These are phyloP conservation scores for Zaprionus capensis DNA, from an alignment of 1,140 invertebrate species.

Conservation along the genomic window DNA sequence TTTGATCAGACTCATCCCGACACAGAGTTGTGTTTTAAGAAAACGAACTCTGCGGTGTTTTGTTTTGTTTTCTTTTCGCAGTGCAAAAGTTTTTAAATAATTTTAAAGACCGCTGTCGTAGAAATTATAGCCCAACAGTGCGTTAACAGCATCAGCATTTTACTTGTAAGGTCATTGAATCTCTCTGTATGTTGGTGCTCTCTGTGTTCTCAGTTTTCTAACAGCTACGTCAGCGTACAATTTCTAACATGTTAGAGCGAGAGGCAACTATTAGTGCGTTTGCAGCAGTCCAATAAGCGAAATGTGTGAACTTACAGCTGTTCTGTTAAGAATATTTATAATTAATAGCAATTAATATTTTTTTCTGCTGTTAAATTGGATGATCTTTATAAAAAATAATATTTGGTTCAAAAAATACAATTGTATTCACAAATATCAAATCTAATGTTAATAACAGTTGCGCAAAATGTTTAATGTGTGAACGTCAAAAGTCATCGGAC, in stretches of 20 bases:
- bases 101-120: no score
- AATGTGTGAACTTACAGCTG: constrained; percentile 20
- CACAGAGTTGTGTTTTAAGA: no score
- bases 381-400: not conserved
- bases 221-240: not conserved
- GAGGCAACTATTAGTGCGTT: not conserved
- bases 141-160: no score
- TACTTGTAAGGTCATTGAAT: no score
- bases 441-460: constrained; percentile 8
- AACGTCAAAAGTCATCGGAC: constrained; percentile 26
- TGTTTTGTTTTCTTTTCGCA: no score
- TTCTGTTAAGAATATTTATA: not conserved
- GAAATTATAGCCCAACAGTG: no score
- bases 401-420: not conserved
- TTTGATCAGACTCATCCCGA: no score
- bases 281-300: not conserved
- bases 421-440: not conserved
- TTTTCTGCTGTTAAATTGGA: not conserved
- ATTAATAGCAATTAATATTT: not conserved
- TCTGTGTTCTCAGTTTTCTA: no score
- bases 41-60: no score
- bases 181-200: no score
- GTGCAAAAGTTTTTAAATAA: no score
- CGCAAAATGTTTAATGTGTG: constrained; percentile 10
- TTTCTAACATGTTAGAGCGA: not conserved